These are phyloP conservation scores for Apostichopus parvimensis DNA, from an alignment of 35 echinoderm and acorn worm genomes.

Conservation along the genomic window DNA sequence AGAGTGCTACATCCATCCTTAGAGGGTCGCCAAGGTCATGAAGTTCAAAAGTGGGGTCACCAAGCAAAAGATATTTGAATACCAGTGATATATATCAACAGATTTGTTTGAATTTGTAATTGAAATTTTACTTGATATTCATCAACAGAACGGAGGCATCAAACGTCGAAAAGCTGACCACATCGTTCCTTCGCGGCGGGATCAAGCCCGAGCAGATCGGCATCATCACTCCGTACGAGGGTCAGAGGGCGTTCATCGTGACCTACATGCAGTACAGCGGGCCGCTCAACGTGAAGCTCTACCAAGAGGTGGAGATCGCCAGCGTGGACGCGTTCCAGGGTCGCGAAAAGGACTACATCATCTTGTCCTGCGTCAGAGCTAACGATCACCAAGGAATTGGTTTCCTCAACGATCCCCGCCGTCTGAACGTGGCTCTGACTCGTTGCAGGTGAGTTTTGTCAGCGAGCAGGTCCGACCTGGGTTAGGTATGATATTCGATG, in stretches of 20 bases:
- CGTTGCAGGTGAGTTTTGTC: conserved; percentile 66
- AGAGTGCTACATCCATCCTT: too few relatives aligned
- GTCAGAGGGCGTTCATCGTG: conserved; percentile 92
- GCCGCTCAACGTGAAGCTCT: conserved; percentile 92
- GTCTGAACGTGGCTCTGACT: conserved; percentile 94
- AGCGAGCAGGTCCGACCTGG: too few relatives aligned
- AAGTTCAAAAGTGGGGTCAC: too few relatives aligned
- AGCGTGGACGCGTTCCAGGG: conserved; percentile 98
- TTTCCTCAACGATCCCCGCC: conserved; percentile 93
- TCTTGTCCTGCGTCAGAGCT: conserved; percentile 93
- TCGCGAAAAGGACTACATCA: conserved; percentile 95
- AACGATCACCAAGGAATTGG: conserved; percentile 99
- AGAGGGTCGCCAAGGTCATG: too few relatives aligned
- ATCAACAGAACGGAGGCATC: conserved; percentile 82
- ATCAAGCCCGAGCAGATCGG: conserved; percentile 98
- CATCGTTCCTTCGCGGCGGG: conserved; percentile 84
- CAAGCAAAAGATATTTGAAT: too few relatives aligned
- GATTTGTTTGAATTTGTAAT: too few relatives aligned
- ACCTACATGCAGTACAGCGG: conserved; percentile 99
- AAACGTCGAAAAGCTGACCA: conserved; percentile 97
- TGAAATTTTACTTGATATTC: too few relatives aligned
- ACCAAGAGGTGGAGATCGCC: conserved; percentile 97
- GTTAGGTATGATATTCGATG: too few relatives aligned
- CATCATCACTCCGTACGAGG: conserved; percentile 96
- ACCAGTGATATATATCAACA: too few relatives aligned